These are phyloP conservation scores for Apantesis nais DNA, from an alignment of 2,888 invertebrate genomes.

Conservation along the genomic window DNA sequence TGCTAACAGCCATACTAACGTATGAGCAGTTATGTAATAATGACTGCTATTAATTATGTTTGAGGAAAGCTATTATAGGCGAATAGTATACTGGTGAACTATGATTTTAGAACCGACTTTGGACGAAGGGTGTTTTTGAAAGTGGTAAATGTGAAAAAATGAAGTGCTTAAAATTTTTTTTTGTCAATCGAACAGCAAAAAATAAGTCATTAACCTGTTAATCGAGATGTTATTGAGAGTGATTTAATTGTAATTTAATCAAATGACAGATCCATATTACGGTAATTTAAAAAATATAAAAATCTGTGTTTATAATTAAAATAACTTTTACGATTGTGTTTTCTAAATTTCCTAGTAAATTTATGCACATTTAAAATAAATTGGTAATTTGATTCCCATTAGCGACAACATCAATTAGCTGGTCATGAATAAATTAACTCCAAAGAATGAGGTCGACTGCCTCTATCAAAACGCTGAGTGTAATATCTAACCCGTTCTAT, in stretches of 20 bases:
- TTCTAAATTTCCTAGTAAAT: conserved; percentile 12
- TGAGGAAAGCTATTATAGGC: too few species aligned
- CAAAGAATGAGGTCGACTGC: conserved; percentile 13
- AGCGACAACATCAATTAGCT: conserved; percentile 15
- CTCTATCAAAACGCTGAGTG: conserved; percentile 1
- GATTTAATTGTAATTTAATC: conserved; percentile 11
- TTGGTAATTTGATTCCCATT: conserved; percentile 15
- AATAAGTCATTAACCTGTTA: conserved; percentile 9
- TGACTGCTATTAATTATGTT: too few species aligned
- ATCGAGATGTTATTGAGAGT: conserved; percentile 5
- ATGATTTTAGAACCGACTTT: too few species aligned
- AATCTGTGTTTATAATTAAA: conserved; percentile 2
- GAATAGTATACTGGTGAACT: too few species aligned
- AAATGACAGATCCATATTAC: conserved; percentile 9
- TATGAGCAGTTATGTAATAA: too few species aligned
- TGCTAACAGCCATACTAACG: too few species aligned
- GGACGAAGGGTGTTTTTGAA: too few species aligned
- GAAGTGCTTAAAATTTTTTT: too few species aligned
- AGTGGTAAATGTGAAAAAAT: too few species aligned
- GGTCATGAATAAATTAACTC: conserved; percentile 20
- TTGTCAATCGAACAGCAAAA: neutral
- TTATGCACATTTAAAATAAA: conserved; percentile 15
- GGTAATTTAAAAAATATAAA: conserved; percentile 7
- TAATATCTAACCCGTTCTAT: too few species aligned
- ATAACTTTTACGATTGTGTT: neutral